Percentiles rank a stretch among this genome's conserved stretches.
Conservation (phyloP, 2,888 invertebrate genomes). For the Syritta pipiens region DNA sequence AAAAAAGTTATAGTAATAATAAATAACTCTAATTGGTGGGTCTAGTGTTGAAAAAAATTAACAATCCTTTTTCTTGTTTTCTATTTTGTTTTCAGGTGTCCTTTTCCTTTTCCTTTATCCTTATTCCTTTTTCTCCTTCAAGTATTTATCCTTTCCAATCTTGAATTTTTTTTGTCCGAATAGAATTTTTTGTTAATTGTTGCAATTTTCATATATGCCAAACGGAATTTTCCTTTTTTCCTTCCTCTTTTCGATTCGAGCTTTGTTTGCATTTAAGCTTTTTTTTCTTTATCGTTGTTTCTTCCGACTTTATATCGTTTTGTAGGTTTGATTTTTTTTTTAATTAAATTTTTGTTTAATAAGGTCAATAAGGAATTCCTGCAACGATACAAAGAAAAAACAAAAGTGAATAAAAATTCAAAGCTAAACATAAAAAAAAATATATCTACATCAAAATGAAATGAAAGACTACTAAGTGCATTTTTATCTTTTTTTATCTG, state of each 20-base stretch:
- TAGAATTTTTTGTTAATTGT: conserved; percentile 48
- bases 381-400: conserved; percentile 74
- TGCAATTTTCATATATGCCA: conserved; percentile 73
- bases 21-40: conserved; percentile 56
- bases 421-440: conserved; percentile 14
- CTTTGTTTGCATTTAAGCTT: conserved; percentile 73
- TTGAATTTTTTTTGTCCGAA: conserved; percentile 57
- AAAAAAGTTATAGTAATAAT: too few relatives aligned
- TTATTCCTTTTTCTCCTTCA: background rate
- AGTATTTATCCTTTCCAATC: conserved; percentile 46
- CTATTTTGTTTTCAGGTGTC: conserved; percentile 31
- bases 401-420: conserved; percentile 50
- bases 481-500: too few relatives aligned
- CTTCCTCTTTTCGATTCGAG: conserved; percentile 74
- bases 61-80: conserved; percentile 11
- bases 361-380: conserved; percentile 75
- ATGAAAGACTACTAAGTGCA: conserved; percentile 47
- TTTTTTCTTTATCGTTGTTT: conserved; percentile 10
- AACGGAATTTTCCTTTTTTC: conserved; percentile 78
- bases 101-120: conserved; percentile 17
- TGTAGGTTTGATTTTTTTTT: background rate
- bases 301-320: background rate
- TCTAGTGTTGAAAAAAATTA: conserved; percentile 11
- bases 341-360: conserved; percentile 2
- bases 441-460: conserved; percentile 17